A percentile compares a stretch with the other conserved stretches of the same genome.
Evolutionary conservation across 2,113 vertebrate genomes (phyloP).

Genomic region (Tupaia tana): DNA sequence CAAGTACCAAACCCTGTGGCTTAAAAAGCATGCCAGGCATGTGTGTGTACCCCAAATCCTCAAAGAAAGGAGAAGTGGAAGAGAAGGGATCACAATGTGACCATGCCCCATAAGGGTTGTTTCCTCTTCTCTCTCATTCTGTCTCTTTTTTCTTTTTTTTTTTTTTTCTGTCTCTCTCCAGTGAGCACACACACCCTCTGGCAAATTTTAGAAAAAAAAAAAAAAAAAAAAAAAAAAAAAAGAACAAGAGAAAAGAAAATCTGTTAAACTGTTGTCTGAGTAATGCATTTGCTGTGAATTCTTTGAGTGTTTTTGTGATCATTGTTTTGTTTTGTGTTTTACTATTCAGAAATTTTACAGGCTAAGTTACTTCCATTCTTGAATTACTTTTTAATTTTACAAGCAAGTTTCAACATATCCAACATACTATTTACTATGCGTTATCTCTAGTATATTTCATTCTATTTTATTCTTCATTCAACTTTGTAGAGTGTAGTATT

Average conservation of each 20-base stretch:
- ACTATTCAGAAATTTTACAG: conserved; percentile 12
- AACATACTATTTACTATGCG: neutral
- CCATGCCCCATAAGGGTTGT: too few species aligned
- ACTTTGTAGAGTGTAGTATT: conserved; percentile 17
- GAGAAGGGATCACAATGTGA: too few species aligned
- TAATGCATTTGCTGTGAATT: neutral
- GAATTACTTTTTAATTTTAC: conserved; percentile 9
- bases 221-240: too few species aligned
- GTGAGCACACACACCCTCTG: too few species aligned
- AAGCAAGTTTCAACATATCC: conserved; percentile 44
- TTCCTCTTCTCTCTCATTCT: too few species aligned
- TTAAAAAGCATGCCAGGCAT: too few species aligned
- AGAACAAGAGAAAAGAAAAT: neutral
- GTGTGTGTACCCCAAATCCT: too few species aligned
- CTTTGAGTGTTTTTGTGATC: neutral
- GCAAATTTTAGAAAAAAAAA: too few species aligned
- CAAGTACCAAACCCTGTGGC: too few species aligned
- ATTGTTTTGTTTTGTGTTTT: conserved; percentile 35
- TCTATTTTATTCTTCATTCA: conserved; percentile 53
- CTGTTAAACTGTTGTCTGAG: neutral
- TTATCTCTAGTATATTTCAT: conserved; percentile 61
- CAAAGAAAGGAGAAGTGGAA: too few species aligned
- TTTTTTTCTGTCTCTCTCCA: too few species aligned
- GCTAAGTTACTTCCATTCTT: conserved; percentile 33
- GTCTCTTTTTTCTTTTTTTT: too few species aligned